Base-by-base conservation (phyloP, 2,888 invertebrate genomes). In the Orthonevra nobilis region DNA sequence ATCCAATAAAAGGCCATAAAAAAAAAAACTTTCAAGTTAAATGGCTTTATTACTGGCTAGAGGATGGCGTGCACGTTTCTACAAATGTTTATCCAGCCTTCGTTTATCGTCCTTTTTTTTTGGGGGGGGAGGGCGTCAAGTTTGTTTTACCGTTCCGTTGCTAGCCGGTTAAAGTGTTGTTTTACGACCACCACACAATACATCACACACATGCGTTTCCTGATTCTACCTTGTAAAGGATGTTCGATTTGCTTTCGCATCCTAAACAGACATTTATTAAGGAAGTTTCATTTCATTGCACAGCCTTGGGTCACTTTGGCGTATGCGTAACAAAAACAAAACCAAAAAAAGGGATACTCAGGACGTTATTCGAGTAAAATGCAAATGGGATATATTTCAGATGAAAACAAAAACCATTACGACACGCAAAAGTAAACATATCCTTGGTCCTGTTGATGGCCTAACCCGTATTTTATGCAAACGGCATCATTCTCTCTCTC, bases 1-100 rank as follows among this genome's bases (percentile, higher is more conserved):
- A 79, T 79, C 79, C 79, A 73, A 79, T 79, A 63, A 79, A 79
- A 61, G 61, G 50, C 73, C 73, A 79, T 73, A 73, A 73, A 77
- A 38, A 32, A 77, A 38, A 32, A 73, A 79, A 79, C 56, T 73
- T 79, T 79, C 66, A 73, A 79, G 48, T 79, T 79, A 79, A 79
- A 79, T 79, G 79, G 79, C 79, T 79, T 79, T 79, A 79, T 79
- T 79, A 79, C 79, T 32, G 48, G 54, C 73, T 30, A 42, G 61
- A 56, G 79, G 79, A 61, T 73, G 40, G 66, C 66, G 73, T 44
- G 73, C 79, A 73, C 73, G 73, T n/a, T n/a, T n/a, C n/a, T 73
- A 79, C 73, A 73, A 79, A 73, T 79, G 79, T 79, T 66, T 73
- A 44, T 32, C 66, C 61, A 56, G 61, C 56, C 68, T 40, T 38